Evolutionary conservation across 2,888 invertebrate species (phyloP).

Genomic region (Spodoptera littoralis): DNA sequence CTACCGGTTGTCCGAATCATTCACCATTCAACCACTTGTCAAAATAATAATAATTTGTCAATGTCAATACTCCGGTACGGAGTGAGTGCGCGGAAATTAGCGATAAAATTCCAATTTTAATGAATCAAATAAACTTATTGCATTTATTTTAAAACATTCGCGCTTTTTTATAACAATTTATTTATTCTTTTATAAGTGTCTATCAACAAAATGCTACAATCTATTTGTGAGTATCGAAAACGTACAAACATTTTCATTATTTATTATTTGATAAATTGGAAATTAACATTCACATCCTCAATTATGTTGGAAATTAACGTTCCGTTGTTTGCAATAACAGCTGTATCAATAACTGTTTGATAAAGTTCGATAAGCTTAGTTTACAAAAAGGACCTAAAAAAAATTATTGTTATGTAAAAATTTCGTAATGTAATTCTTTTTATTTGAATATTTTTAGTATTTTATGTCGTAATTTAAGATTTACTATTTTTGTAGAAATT

Average conservation of each 20-base stretch:
- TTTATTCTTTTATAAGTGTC: conserved; percentile 43
- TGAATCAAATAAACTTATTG: conserved; percentile 22
- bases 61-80: conserved; percentile 35
- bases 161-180: conserved; percentile 1
- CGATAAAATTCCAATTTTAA: conserved; percentile 22
- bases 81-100: conserved; percentile 2
- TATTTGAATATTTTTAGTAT: conserved; percentile 2
- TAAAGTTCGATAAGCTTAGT: not conserved
- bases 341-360: conserved; percentile 17
- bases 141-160: conserved; percentile 38
- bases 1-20: not conserved
- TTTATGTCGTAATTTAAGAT: not conserved
- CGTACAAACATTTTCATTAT: not conserved
- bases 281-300: too few species aligned
- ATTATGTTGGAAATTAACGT: not conserved
- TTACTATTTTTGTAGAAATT: not conserved
- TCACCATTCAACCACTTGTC: conserved; percentile 3
- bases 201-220: conserved; percentile 45
- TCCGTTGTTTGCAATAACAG: not conserved
- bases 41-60: not conserved
- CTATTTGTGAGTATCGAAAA: conserved; percentile 46
- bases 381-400: conserved; percentile 19
- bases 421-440: conserved; percentile 16
- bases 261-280: not conserved
- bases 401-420: conserved; percentile 29